Evolutionary conservation across 2,797 vertebrate genomes (phyloP).

Genomic region (Eulemur mongoz): DNA sequence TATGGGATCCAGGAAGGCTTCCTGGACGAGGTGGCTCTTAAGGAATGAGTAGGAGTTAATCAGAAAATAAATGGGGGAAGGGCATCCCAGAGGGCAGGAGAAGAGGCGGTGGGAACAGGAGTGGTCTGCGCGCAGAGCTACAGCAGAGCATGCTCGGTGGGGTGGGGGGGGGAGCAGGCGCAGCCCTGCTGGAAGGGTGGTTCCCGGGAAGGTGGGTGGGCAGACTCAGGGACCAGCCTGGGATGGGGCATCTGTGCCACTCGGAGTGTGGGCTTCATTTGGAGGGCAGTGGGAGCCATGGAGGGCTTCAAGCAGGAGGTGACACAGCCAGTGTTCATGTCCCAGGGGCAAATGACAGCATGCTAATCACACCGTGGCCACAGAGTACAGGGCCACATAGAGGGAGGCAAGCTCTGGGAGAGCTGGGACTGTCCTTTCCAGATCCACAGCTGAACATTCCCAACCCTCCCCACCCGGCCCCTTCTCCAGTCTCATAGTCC

Average conservation of each 20-base stretch:
- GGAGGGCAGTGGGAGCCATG: background rate
- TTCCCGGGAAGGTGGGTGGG: accelerated
- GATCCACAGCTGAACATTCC: background rate
- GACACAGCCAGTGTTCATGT: background rate
- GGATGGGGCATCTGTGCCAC: background rate
- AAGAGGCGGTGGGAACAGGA: background rate
- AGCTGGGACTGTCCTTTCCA: background rate
- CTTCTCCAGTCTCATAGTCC: background rate
- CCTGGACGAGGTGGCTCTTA: background rate
- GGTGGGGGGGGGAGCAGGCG: accelerated
- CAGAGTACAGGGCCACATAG: background rate
- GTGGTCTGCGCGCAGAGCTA: background rate
- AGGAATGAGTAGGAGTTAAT: background rate
- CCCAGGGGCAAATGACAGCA: background rate
- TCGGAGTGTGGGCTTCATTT: background rate
- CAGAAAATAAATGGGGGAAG: background rate
- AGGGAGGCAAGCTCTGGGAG: background rate
- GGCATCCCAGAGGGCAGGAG: background rate
- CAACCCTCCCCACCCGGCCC: background rate
- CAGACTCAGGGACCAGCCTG: accelerated
- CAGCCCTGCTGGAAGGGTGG: accelerated
- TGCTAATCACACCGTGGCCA: background rate
- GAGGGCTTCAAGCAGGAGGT: background rate
- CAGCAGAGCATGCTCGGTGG: accelerated
- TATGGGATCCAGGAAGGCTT: background rate